Percentiles rank a stretch among this genome's conserved stretches.
Evolutionary conservation across 2,797 vertebrate species (phyloP).

Genomic region (Melanogrammus aeglefinus): DNA sequence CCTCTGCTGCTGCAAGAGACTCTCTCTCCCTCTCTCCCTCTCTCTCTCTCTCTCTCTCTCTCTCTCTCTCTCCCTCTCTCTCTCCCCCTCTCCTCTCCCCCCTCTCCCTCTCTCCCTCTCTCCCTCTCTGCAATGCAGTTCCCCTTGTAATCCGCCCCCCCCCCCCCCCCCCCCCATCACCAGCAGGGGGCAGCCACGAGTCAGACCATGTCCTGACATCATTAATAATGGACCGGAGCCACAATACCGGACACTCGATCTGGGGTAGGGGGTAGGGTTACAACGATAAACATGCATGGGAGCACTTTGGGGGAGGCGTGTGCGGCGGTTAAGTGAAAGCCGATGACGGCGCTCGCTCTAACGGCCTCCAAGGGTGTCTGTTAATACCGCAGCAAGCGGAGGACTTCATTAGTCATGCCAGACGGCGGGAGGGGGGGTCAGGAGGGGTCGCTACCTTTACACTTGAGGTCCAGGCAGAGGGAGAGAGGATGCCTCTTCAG

Average conservation of each 20-base stretch:
- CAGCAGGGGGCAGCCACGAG: constrained; percentile 60
- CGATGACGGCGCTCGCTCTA: neutral
- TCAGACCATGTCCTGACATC: constrained; percentile 45
- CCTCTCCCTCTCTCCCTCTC: constrained; percentile 16
- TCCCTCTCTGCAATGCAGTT: constrained; percentile 73
- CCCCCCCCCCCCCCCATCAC: constrained; percentile 34
- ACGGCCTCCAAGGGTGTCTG: neutral
- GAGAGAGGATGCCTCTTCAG: constrained; percentile 91
- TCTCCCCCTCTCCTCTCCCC: constrained; percentile 17
- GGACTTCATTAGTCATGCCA: neutral
- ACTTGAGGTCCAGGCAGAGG: constrained; percentile 84
- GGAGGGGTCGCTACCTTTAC: constrained; percentile 80
- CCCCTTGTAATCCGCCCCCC: constrained; percentile 47
- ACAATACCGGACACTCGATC: constrained; percentile 12
- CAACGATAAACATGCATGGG: neutral
- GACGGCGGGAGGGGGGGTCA: neutral
- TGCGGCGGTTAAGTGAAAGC: neutral
- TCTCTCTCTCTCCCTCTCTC: too few species aligned
- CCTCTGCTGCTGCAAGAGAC: constrained; percentile 44
- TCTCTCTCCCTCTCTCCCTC: constrained; percentile 32
- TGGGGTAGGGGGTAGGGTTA: constrained; percentile 10
- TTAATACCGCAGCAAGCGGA: neutral
- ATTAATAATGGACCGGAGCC: constrained; percentile 24
- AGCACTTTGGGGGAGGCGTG: neutral
- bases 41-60: constrained; percentile 17